Conservation (phyloP, 2,113 vertebrate species). For the Rhinolophus sinicus region DNA sequence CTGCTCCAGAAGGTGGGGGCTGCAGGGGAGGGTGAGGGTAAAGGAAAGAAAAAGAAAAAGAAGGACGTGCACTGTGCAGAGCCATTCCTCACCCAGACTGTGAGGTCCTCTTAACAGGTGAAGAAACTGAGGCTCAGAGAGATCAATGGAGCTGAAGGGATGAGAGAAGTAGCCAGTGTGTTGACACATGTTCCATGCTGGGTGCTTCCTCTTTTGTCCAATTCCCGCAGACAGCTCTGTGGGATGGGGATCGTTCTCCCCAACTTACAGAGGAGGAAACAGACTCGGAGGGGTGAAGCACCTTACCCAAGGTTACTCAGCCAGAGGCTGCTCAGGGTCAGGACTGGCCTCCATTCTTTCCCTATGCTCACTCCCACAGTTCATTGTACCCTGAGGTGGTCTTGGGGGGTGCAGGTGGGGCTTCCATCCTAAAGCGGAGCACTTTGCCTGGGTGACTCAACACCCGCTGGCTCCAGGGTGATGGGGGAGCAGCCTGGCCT, state of each 20-base stretch:
- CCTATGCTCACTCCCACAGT: not conserved
- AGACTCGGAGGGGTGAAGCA: not conserved
- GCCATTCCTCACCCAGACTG: not conserved
- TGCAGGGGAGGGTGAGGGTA: fast-evolving
- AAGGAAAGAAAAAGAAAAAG: not conserved
- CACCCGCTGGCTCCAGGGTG: not conserved
- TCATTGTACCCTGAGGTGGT: not conserved
- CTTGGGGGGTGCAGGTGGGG: not conserved
- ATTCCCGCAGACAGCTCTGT: not conserved
- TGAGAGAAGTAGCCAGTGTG: not conserved
- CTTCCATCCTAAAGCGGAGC: not conserved
- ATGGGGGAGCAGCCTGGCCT: not conserved
- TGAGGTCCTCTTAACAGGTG: not conserved
- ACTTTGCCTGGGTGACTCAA: not conserved
- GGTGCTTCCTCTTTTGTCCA: not conserved
- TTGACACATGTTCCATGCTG: not conserved
- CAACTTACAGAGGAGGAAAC: not conserved
- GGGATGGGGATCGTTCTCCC: not conserved
- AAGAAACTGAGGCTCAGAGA: not conserved
- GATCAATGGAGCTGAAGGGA: not conserved
- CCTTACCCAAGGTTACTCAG: not conserved
- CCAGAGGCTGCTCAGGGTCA: too few species aligned
- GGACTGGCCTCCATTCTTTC: not conserved
- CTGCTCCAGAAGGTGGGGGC: too few species aligned
- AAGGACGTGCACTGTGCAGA: not conserved